phyloP scores from a whole-genome alignment of 2,113 vertebrate species.

The Clupea harengus region DNA sequence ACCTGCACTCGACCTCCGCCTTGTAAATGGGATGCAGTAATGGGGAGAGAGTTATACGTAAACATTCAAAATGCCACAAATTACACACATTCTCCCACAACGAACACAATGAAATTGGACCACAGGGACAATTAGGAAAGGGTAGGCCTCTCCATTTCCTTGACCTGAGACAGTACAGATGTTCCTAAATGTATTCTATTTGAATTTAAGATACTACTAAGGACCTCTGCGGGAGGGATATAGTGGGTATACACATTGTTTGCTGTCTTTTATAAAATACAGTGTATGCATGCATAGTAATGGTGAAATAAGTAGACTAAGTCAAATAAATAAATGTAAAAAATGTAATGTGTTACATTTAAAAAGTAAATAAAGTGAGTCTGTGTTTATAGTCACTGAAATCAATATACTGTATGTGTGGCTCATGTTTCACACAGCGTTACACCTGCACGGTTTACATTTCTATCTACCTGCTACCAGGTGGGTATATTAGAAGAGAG shows the following conservation, averaged over 20 bases:
- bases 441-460: background rate
- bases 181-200: background rate
- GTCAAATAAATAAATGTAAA: background rate
- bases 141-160: background rate
- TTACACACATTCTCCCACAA: background rate
- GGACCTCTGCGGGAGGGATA: background rate
- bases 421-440: background rate
- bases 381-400: background rate
- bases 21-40: background rate
- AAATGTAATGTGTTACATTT: background rate
- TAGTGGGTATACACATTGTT: background rate
- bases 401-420: background rate
- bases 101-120: background rate
- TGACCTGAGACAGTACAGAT: background rate
- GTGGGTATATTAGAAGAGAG: background rate
- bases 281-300: background rate
- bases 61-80: slow-evolving; percentile 4
- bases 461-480: background rate
- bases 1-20: background rate
- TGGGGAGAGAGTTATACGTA: background rate
- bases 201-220: background rate
- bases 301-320: too few species aligned
- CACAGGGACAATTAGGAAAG: background rate
- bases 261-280: background rate
- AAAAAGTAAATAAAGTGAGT: background rate